Evolutionary conservation across 2,113 vertebrate species (phyloP).

Genomic region (Rhea americana): DNA sequence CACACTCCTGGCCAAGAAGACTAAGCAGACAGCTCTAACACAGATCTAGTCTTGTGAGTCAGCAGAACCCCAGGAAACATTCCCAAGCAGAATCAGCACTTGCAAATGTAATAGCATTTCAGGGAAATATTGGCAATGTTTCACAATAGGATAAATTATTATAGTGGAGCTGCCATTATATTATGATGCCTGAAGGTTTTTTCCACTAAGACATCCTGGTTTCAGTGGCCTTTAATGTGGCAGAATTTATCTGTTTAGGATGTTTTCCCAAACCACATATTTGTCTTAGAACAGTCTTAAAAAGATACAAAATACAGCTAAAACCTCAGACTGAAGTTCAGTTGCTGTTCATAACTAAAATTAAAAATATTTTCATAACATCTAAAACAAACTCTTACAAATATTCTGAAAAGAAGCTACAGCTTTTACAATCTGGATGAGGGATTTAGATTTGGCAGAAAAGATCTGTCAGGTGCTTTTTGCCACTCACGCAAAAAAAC

Average conservation of each 20-base stretch:
- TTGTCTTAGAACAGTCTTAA: background rate
- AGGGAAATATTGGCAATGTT: background rate
- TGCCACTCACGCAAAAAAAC: background rate
- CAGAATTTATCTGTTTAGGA: background rate
- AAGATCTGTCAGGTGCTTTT: background rate
- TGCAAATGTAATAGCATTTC: background rate
- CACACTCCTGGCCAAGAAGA: rapidly evolving
- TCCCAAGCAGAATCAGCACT: background rate
- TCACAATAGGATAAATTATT: background rate
- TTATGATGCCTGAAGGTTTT: background rate
- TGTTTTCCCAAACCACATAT: background rate
- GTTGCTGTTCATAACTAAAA: background rate
- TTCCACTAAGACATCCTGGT: background rate
- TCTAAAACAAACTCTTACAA: background rate
- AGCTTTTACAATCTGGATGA: background rate
- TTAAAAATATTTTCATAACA: background rate
- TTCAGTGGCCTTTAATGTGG: background rate
- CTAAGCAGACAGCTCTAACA: background rate
- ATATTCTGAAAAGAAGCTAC: background rate
- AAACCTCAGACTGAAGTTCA: background rate
- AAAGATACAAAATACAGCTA: background rate
- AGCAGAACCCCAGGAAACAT: background rate
- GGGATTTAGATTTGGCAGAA: background rate
- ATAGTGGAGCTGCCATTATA: rapidly evolving
- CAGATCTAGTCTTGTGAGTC: background rate